phyloP scores from a whole-genome alignment of 2,888 invertebrate species.

The Oscheius sp. region DNA sequence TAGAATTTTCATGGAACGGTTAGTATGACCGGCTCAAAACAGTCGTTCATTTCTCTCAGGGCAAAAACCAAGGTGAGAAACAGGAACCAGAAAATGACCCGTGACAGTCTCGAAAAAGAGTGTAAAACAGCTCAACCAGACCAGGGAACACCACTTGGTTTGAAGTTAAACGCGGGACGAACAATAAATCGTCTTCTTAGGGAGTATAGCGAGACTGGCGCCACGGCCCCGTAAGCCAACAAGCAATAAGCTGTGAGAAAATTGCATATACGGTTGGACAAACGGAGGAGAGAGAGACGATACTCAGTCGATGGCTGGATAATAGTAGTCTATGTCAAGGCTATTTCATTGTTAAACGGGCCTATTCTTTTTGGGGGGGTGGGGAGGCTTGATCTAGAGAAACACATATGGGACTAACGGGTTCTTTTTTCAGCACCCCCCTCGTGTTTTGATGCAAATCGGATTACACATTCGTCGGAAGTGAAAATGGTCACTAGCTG shows the following conservation, averaged over 20 bases:
- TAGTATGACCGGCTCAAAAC: too few species aligned
- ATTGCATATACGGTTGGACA: slow-evolving; percentile 12
- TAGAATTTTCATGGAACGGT: too few species aligned
- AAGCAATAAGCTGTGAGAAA: slow-evolving; percentile 19
- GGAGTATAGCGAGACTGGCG: slow-evolving; percentile 4
- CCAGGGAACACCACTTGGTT: neutral
- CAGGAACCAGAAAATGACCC: slow-evolving; percentile 11
- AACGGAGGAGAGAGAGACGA: neutral
- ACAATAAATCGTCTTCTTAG: neutral
- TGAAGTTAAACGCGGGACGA: neutral
- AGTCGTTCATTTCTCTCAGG: too few species aligned
- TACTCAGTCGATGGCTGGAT: neutral
- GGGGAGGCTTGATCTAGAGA: neutral
- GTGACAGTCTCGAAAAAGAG: neutral
- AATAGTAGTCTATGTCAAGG: slow-evolving; percentile 15
- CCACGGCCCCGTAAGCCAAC: neutral
- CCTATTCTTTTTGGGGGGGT: neutral
- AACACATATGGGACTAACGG: neutral
- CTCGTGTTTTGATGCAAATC: neutral
- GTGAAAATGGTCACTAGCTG: slow-evolving; percentile 11
- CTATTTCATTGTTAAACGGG: neutral
- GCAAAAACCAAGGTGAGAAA: slow-evolving; percentile 3
- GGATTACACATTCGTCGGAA: slow-evolving; percentile 12
- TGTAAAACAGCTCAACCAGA: slow-evolving; percentile 22
- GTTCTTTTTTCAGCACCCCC: neutral